phyloP scores from a whole-genome alignment of 2,888 invertebrate species.

The Tenthredo amoena region DNA sequence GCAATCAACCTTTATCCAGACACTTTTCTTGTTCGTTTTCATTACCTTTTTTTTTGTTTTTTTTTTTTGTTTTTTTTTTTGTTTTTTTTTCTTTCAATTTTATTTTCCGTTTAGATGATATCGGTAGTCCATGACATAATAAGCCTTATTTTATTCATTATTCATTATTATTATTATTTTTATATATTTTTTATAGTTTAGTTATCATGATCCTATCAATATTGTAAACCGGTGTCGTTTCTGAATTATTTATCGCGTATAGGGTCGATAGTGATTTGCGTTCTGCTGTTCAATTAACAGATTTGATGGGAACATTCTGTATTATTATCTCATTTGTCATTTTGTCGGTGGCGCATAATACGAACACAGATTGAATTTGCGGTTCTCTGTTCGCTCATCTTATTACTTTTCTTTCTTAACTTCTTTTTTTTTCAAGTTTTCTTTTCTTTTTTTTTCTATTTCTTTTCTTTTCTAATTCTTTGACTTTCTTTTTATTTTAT shows the following conservation, averaged over 20 bases:
- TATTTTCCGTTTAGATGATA: conserved; percentile 9
- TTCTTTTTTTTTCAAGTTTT: conserved; percentile 47
- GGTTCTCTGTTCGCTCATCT: conserved; percentile 20
- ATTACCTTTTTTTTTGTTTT: conserved; percentile 52
- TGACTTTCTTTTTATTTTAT: conserved; percentile 57
- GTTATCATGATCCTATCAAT: conserved; percentile 33
- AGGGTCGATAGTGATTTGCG: neutral
- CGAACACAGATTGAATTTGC: conserved; percentile 2
- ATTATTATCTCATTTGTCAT: neutral
- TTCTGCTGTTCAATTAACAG: conserved; percentile 18
- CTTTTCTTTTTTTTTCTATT: conserved; percentile 58
- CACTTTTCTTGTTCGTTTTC: conserved; percentile 55
- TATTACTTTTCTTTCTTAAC: neutral
- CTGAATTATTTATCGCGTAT: conserved; percentile 24
- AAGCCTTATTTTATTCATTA: conserved; percentile 49
- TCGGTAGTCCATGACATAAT: conserved; percentile 34
- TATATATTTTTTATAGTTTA: conserved; percentile 42
- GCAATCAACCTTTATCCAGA: conserved; percentile 67
- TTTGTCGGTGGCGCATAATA: neutral
- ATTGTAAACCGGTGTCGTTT: conserved; percentile 18
- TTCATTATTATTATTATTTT: conserved; percentile 31
- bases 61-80: conserved; percentile 59
- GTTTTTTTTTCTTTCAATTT: conserved; percentile 53
- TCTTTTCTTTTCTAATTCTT: conserved; percentile 60
- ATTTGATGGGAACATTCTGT: neutral